Base-by-base conservation (phyloP, 2,113 vertebrate genomes). In the Pelecanoides urinatrix region DNA sequence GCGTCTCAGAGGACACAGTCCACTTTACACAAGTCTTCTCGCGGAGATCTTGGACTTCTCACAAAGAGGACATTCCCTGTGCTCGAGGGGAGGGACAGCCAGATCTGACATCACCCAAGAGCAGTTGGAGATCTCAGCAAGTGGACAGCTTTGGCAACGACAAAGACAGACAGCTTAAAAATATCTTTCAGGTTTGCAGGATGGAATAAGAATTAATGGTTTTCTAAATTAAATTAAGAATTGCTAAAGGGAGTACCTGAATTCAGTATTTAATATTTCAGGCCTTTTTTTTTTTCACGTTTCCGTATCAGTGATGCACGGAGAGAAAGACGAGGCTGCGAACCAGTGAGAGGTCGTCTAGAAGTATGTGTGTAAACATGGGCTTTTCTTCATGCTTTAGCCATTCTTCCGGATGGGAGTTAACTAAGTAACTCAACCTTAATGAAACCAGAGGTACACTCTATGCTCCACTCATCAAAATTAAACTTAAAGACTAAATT, bases 281-380 rank as follows among this genome's bases (percentile, higher is more conserved):
- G 66, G 85, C 13, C 2, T 14, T 21, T 38, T 55, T 13, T 22
- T 42, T 14, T 26, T 26, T 16, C 8, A 6, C 1, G 5, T 71
- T 71, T 59, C 44, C 1, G 0, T 68, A 4, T 32, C 23, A n/a
- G 53, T 9, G 86, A 56, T 63, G 52, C 29, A 30, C 5, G 23
- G 34, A 36, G 42, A 38, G 56, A 44, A 22, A 22, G 29, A 6
- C 0, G 0, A 18, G 38, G 36, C 75, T 88, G 44, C 0, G 14
- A 55, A n/a, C 11, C 26, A 38, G 11, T 1, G 53, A 40, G 32
- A 25, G n/a, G 20, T 8, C 7, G 6, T 6, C 25, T 14, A 3
- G 38, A 53, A 32, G 15, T 7, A 13, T 6, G 13, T 2, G 55
- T 40, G 44, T 21, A 63, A 79, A 22, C 16, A 7, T 1, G 23